phyloP scores from a whole-genome alignment of 2,797 vertebrate genomes.

The Spinus pinus region DNA sequence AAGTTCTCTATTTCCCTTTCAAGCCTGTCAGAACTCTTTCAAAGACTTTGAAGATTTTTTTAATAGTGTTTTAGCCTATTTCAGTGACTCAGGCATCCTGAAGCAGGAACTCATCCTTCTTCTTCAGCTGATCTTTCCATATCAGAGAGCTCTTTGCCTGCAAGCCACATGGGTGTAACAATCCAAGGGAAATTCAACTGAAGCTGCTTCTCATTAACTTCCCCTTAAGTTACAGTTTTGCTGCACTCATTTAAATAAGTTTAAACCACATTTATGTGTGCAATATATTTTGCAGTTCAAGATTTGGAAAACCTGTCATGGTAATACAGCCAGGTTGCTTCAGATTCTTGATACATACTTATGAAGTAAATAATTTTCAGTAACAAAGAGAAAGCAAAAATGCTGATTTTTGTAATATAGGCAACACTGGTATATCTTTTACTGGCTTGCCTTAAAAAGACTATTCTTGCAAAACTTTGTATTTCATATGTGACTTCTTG shows the following conservation, averaged over 20 bases:
- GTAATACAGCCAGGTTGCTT: neutral
- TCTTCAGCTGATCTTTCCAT: constrained; percentile 35
- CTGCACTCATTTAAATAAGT: neutral
- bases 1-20: constrained; percentile 46
- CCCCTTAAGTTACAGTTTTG: neutral
- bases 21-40: constrained; percentile 36
- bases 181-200: neutral
- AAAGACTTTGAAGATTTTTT: constrained; percentile 54
- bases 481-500: neutral
- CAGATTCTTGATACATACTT: neutral
- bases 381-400: neutral
- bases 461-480: neutral
- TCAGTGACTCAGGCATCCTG: constrained; percentile 32
- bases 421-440: neutral
- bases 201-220: constrained; percentile 56
- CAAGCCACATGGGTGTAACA: constrained; percentile 49
- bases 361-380: neutral
- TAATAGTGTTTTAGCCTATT: constrained; percentile 12
- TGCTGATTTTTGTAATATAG: neutral
- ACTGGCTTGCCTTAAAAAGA: neutral
- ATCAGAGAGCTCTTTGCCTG: constrained; percentile 49
- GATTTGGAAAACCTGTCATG: neutral
- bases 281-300: neutral
- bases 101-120: constrained; percentile 57
- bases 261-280: neutral